Conservation (phyloP, 2,888 invertebrate species). For the Protonemura montana region DNA sequence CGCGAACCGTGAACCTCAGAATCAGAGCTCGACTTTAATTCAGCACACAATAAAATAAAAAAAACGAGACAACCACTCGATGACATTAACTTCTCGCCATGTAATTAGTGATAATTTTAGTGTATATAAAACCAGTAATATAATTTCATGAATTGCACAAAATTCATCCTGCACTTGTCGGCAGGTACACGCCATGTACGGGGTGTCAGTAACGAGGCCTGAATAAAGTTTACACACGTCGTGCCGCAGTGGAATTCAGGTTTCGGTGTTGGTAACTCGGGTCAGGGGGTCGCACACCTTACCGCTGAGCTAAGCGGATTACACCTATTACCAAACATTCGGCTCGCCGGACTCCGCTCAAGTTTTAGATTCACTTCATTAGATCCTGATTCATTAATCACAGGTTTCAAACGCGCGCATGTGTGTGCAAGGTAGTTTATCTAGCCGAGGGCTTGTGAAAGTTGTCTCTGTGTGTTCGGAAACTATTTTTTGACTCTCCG, state of each 20-base stretch:
- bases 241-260: background rate
- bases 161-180: background rate
- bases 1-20: too few species aligned
- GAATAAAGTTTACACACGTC: background rate
- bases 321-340: background rate
- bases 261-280: slow-evolving; percentile 16
- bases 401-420: background rate
- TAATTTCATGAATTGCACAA: background rate
- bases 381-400: slow-evolving; percentile 7
- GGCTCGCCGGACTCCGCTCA: background rate
- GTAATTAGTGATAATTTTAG: background rate
- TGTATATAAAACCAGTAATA: background rate
- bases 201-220: background rate
- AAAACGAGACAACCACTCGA: too few species aligned
- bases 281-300: slow-evolving; percentile 12
- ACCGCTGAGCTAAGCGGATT: background rate
- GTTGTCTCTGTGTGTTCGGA: background rate
- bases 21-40: too few species aligned
- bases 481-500: background rate
- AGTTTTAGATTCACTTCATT: background rate
- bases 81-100: too few species aligned
- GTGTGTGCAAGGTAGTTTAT: slow-evolving; percentile 5
- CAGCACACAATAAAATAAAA: too few species aligned
- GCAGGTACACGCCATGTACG: too few species aligned
- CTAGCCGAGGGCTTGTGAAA: background rate